Base-by-base conservation (phyloP, 64 coral and sea anemone species). In the Exaiptasia diaphana region DNA sequence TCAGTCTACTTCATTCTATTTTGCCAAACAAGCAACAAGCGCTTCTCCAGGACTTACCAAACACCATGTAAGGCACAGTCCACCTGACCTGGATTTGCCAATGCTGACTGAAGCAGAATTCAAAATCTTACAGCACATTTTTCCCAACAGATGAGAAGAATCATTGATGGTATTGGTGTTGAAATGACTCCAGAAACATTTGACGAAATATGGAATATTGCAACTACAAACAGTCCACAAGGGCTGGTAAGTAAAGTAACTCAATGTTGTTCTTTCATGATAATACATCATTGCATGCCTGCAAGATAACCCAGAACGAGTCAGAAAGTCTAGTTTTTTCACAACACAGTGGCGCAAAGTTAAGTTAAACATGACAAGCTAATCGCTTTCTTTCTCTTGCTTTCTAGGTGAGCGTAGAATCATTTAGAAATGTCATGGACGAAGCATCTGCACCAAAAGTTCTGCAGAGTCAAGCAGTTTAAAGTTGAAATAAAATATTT, bases 221-320 rank as follows among this genome's bases (percentile, higher is more conserved):
- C 94, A 40, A 75, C 73, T 14, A 67, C 85, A 61, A 75, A 84
- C 20, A 74, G 86, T 52, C 61, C 89, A 24, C 48, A 59, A 28
- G 94, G 94, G 36, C 68, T 84, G 86, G 94, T 99, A 88, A 92
- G 76, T n/a, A n/a, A n/a, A n/a, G n/a, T n/a, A n/a, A n/a, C n/a
- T n/a, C n/a, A n/a, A n/a, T n/a, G n/a, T n/a, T n/a, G n/a, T n/a
- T n/a, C n/a, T n/a, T n/a, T n/a, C n/a, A n/a, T n/a, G n/a, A n/a
- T n/a, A n/a, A n/a, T n/a, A n/a, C n/a, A n/a, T n/a, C n/a, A n/a
- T n/a, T n/a, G n/a, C n/a, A n/a, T n/a, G n/a, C n/a, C n/a, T n/a
- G n/a, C n/a, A n/a, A n/a, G n/a, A n/a, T n/a, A n/a, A n/a, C n/a
- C n/a, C n/a, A n/a, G n/a, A n/a, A n/a, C n/a, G n/a, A n/a, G n/a